Evolutionary conservation across 2,888 invertebrate species (phyloP).

Genomic region (Andrena praecox): DNA sequence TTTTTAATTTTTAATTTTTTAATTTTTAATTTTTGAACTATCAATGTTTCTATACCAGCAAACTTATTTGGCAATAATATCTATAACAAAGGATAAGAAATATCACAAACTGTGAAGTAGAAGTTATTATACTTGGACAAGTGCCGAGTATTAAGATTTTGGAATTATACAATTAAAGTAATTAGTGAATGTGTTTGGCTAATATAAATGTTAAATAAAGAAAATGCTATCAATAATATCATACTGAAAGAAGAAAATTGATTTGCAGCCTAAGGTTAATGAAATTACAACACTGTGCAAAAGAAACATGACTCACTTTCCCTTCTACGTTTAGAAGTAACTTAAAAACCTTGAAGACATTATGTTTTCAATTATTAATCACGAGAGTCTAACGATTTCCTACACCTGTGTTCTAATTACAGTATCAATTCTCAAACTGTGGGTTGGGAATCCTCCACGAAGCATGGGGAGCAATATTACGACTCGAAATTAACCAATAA

Average conservation of each 20-base stretch:
- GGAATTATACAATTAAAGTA: neutral
- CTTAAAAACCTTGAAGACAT: neutral
- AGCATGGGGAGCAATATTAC: neutral
- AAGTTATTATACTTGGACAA: neutral
- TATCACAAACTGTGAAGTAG: neutral
- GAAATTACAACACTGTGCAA: conserved; percentile 9
- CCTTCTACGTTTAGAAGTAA: neutral
- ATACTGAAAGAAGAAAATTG: neutral
- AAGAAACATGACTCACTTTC: neutral
- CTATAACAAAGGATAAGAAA: too few relatives aligned
- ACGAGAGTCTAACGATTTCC: neutral
- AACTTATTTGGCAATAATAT: too few relatives aligned
- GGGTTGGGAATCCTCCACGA: neutral
- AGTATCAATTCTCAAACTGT: neutral
- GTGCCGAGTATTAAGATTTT: neutral
- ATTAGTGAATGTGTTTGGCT: too few relatives aligned
- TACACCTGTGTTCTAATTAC: neutral
- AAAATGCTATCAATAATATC: neutral
- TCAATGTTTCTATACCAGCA: too few relatives aligned
- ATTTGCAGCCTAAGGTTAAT: neutral
- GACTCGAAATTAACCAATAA: neutral
- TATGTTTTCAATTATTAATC: neutral
- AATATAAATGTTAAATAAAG: neutral
- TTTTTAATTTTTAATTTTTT: too few relatives aligned
- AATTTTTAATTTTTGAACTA: too few relatives aligned